Base-by-base conservation (phyloP, 1,140 invertebrate genomes). In the Hylyphantes graminicola region DNA sequence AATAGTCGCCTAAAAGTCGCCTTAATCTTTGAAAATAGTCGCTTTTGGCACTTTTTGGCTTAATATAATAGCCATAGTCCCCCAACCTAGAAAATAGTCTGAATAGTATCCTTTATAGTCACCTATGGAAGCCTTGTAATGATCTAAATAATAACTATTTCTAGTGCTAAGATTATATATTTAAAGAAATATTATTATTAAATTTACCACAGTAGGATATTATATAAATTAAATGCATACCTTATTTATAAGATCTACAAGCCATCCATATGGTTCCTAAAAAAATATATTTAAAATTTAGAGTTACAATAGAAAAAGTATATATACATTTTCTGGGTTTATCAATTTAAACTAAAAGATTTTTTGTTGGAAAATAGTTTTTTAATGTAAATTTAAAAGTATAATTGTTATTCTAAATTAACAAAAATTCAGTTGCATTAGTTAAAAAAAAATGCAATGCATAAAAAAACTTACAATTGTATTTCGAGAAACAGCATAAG, bases 181-280 rank as follows among this genome's bases (percentile, higher is more conserved):
- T 59, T 59, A 59, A 59, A 6, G 19, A 67, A 67, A 67, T 13
- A 65, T 65, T 65, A 65, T 8, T 65, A 67, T 7, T 12, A 19
- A 35, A 21, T 13, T 67, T 67, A 35, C 7, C 19, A 67, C 11
- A 67, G 48, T 21, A 12, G 19, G 48, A 67, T 21, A 67, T 67
- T 35, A 12, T 17, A 70, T 70, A 70, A 70, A 10, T 9, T 2
- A 35, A 35, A 35, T 35, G 35, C 50, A 53, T 17, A 90, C 89
- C 86, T 87, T 87, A 85, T 92, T 92, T 15, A 92, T 89, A 11
- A 91, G 87, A 86, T 91, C 90, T n/a, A 91, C 89, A 15, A 92
- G 86, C 91, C 91, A 92, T 12, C 91, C 91, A 89, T 90, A 90
- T 15, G 89, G 89, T 87, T 91, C 88, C 88, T 89, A 76, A 53